Percentiles rank a stretch among this genome's conserved stretches.
These are phyloP conservation scores for Baronia brevicornis DNA, from an alignment of 2,888 invertebrate genomes.

Conservation along the genomic window DNA sequence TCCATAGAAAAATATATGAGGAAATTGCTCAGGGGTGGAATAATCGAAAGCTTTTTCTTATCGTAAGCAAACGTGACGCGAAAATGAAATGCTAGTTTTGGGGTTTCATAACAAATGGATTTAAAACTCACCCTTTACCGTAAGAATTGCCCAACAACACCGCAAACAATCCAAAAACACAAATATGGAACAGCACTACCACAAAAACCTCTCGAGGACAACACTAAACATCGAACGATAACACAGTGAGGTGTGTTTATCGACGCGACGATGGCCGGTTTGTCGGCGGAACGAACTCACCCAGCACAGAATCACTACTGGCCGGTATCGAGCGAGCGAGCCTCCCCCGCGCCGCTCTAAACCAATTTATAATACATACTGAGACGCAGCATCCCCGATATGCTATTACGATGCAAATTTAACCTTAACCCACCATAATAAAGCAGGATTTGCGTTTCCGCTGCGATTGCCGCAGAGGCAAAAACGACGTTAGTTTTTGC, in stretches of 20 bases:
- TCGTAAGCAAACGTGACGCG: no score
- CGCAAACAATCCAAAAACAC: constrained; percentile 26
- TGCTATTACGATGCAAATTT: constrained; percentile 25
- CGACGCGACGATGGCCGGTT: constrained; percentile 32
- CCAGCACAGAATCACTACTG: constrained; percentile 52
- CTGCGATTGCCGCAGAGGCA: constrained; percentile 65
- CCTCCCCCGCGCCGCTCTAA: constrained; percentile 66
- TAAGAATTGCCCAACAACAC: constrained; percentile 18
- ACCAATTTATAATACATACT: constrained; percentile 76
- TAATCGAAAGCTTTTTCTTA: no score
- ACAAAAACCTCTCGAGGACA: constrained; percentile 18
- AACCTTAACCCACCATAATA: constrained; percentile 27
- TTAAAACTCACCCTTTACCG: constrained; percentile 24
- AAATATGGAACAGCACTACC: constrained; percentile 20
- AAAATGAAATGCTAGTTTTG: constrained; percentile 5
- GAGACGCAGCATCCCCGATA: constrained; percentile 70
- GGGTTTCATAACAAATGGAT: constrained; percentile 10
- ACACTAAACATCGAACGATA: constrained; percentile 23
- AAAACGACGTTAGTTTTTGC: constrained; percentile 64
- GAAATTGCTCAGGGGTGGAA: no score
- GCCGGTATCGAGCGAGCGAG: constrained; percentile 63
- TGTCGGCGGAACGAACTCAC: constrained; percentile 37
- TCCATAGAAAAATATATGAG: no score
- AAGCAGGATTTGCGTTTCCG: constrained; percentile 24
- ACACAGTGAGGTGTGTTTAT: constrained; percentile 18